Base-by-base conservation (phyloP, 1,140 invertebrate genomes). In the Trichonephila inaurata region DNA sequence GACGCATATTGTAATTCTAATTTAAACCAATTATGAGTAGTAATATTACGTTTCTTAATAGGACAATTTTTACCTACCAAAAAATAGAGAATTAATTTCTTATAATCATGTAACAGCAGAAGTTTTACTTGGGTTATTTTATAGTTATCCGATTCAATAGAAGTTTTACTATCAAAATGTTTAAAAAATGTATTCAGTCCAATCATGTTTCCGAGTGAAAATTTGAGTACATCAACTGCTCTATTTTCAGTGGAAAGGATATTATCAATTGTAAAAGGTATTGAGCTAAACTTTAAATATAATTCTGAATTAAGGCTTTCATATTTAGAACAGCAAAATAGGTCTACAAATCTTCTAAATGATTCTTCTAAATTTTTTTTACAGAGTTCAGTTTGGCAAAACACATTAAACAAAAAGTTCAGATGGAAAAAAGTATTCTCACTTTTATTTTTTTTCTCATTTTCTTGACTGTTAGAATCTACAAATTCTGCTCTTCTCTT, bases 91-190 rank as follows among this genome's bases (percentile, higher is more conserved):
- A 24, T 21, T 18, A 94, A 16, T 72, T 72, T 81, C 10, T 89
- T 69, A 58, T 61, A 89, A 77, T 94, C 94, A 72, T 94, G 90
- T 61, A 89, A 44, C 40, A 94, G 89, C 14, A 77, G 10, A 12
- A 89, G 66, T 24, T 90, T 89, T 2, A 88, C 51, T 72, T 94
- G 90, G 18, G 85, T 92, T 58, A 94, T 92, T 90, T 94, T 91
- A 88, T 69, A 90, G 0, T 85, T 40, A 72, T 81, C 51, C 24
- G 28, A 12, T 7, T 89, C n/a, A 1, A 83, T 3, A 19, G 83
- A 61, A 62, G 8, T n/a, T 61, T 24, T 40, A 86, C 90, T 92
- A 64, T 66, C 8, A 72, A 91, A 94, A 83, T 72, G 85, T 44
- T 92, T 72, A 16, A 44, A 89, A 69, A 94, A 94, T 14, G 18